A percentile compares a stretch with the other conserved stretches of the same genome.
These are phyloP conservation scores for Condylostylus longicornis DNA, from an alignment of 1,140 invertebrate species.

Conservation along the genomic window DNA sequence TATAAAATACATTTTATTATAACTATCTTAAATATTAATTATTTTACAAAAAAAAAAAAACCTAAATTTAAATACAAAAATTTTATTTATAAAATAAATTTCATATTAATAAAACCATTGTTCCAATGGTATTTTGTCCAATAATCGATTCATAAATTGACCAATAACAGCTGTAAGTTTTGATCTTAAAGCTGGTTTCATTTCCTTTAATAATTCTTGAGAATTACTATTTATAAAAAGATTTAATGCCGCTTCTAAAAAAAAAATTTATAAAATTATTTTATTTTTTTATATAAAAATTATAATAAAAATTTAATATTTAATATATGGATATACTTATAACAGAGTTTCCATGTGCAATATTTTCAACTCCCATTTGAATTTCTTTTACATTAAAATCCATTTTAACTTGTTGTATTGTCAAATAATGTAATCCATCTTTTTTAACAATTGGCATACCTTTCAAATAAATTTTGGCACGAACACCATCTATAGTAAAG, in stretches of 20 bases:
- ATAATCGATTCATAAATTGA: conserved; percentile 55
- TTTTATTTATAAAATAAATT: background rate
- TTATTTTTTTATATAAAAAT: background rate
- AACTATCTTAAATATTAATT: background rate
- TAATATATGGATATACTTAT: conserved; percentile 41
- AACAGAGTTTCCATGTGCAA: conserved; percentile 60
- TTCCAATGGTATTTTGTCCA: conserved; percentile 59
- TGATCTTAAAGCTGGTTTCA: conserved; percentile 66
- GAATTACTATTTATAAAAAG: conserved; percentile 73
- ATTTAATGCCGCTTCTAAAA: conserved; percentile 64
- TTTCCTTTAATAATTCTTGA: conserved; percentile 65
- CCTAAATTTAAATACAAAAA: conserved; percentile 6
- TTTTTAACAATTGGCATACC: conserved; percentile 40
- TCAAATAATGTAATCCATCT: conserved; percentile 45
- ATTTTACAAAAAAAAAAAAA: conserved; percentile 30
- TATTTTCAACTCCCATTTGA: conserved; percentile 66
- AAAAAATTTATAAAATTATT: conserved; percentile 3
- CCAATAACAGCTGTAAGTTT: conserved; percentile 59
- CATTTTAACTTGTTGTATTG: conserved; percentile 58
- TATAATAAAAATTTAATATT: conserved; percentile 3
- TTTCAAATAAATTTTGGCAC: conserved; percentile 64
- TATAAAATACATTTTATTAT: background rate
- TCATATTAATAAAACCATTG: conserved; percentile 41
- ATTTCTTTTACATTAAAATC: conserved; percentile 66
- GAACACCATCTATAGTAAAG: conserved; percentile 56